Base-by-base conservation (phyloP, 2,113 vertebrate genomes). In the Chinchilla lanigera region DNA sequence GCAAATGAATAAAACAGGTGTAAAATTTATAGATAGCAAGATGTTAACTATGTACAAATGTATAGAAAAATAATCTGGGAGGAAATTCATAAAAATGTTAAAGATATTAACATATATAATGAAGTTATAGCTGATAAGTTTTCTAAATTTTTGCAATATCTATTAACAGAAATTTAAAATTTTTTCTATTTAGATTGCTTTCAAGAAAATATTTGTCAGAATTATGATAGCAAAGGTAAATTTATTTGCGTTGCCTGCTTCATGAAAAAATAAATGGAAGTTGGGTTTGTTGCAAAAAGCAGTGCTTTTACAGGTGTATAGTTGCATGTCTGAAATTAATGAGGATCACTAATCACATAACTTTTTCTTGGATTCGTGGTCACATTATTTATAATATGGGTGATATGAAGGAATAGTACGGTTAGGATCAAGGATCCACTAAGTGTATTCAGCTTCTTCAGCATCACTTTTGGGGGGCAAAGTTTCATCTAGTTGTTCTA, bases 401-500 rank as follows among this genome's bases (percentile, higher is more conserved):
- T 38, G 12, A 44, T 58, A 67, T 50, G 17, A 33, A 86, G 61
- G 22, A 56, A 41, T 60, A 83, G 47, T 47, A 92, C n/a, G 22
- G 3, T 73, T 73, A 81, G 81, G 56, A 81, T 92, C 56, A 71
- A 26, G 47, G 33, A 63, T 71, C 44, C 16, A 44, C 33, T 78
- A 41, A 82, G 12, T 3, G 3, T 83, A 35, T 89, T 77, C 20
- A 71, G 0, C 26, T 94, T 44, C 16, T 52, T 93, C 16, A 93
- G n/a, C 65, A 19, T 60, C 16, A n/a, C 63, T 71, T 85, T 54
- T 3, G 13, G 71, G 38, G 41, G 33, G 35, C 75, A 90, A 26
- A 28, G 88, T 94, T 95, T 95, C 54, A 89, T 96, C 50, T 69
- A 54, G 28, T 54, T 95, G 24, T 38, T 58, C 22, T 88, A 89